Conservation (phyloP, 2,113 vertebrate genomes). For the Scomber scombrus region DNA sequence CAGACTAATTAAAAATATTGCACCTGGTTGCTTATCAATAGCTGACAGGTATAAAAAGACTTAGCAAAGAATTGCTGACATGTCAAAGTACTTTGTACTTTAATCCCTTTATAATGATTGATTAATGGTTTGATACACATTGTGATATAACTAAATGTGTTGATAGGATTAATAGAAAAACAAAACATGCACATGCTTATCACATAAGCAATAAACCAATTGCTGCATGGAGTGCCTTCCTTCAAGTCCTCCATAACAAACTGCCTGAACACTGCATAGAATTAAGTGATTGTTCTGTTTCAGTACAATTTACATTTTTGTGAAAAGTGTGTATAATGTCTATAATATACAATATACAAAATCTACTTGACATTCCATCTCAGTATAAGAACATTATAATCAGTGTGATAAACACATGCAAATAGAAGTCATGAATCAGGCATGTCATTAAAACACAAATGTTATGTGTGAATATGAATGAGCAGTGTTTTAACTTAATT, state of each 20-base stretch:
- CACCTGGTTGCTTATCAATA: background rate
- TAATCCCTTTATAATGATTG: background rate
- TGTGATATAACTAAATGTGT: background rate
- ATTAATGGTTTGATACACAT: background rate
- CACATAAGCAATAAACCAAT: conserved; percentile 7
- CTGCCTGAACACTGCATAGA: background rate
- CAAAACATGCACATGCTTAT: conserved; percentile 7
- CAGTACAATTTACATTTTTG: background rate
- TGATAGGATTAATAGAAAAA: background rate
- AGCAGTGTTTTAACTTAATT: background rate
- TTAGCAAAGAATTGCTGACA: background rate
- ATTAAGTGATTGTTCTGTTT: background rate
- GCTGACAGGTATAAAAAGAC: background rate
- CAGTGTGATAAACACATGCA: background rate
- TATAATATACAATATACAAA: background rate
- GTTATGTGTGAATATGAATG: background rate
- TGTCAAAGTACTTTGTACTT: conserved; percentile 5
- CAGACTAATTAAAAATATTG: background rate
- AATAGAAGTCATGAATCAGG: background rate
- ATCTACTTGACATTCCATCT: background rate
- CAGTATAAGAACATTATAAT: background rate
- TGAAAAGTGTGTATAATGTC: background rate
- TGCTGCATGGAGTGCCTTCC: background rate
- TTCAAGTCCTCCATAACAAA: background rate
- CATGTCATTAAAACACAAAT: background rate